Conservation (phyloP, 2,113 vertebrate genomes). For the Dascyllus trimaculatus region DNA sequence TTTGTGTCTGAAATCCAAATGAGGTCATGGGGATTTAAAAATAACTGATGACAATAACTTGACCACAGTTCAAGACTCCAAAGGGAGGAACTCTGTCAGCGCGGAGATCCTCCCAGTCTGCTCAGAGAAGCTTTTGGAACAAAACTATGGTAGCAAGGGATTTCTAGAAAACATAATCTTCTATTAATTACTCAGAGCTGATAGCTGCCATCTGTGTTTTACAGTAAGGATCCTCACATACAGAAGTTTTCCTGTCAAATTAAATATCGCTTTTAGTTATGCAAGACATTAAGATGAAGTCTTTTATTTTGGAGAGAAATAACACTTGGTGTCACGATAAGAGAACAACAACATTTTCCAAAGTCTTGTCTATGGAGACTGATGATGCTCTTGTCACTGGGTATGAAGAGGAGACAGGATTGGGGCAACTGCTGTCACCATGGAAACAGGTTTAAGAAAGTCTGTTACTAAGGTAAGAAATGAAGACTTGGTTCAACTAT, state of each 20-base stretch:
- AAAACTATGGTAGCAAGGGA: conserved; percentile 54
- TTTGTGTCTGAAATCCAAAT: conserved; percentile 58
- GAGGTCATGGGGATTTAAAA: conserved; percentile 68
- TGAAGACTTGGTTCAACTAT: conserved; percentile 10
- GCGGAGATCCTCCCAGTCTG: conserved; percentile 43
- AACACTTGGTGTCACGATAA: conserved; percentile 26
- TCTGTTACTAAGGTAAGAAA: conserved; percentile 43
- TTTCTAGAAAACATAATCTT: conserved; percentile 54
- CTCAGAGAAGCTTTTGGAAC: conserved; percentile 42
- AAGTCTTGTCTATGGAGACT: conserved; percentile 9
- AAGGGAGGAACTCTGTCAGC: conserved; percentile 39
- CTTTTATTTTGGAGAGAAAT: conserved; percentile 30
- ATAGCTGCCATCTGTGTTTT: conserved; percentile 52
- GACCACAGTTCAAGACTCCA: conserved; percentile 56
- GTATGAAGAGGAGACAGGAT: conserved; percentile 31
- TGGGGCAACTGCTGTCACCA: conserved; percentile 56
- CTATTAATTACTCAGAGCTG: conserved; percentile 42
- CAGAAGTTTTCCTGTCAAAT: conserved; percentile 24
- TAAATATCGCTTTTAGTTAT: conserved; percentile 26
- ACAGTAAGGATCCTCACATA: conserved; percentile 38
- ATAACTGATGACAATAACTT: conserved; percentile 71
- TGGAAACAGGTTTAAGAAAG: conserved; percentile 65
- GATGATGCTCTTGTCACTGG: conserved; percentile 38
- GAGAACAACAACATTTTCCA: conserved; percentile 7
- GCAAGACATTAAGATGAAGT: conserved; percentile 13